Evolutionary conservation across 2,888 invertebrate species (phyloP).

Genomic region (Lordiphosa andalusiaca): DNA sequence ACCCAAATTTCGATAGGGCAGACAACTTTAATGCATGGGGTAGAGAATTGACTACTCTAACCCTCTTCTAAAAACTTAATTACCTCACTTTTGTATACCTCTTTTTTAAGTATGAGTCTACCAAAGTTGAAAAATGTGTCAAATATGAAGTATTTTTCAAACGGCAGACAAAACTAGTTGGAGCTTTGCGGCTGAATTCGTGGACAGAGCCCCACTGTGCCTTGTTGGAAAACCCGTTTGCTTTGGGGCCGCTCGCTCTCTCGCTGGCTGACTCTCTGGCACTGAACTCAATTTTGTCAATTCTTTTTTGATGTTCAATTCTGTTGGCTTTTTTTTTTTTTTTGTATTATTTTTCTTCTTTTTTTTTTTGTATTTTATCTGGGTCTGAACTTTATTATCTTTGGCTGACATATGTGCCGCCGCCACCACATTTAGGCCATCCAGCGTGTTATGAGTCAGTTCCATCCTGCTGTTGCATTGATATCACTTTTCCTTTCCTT

Average conservation of each 20-base stretch:
- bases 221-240: constrained; percentile 35
- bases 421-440: constrained; percentile 2
- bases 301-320: constrained; percentile 59
- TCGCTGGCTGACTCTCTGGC: constrained; percentile 23
- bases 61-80: too few species aligned
- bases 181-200: too few species aligned
- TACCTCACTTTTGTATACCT: too few species aligned
- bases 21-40: too few species aligned
- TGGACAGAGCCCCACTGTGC: too few species aligned
- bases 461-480: constrained; percentile 6
- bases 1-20: too few species aligned
- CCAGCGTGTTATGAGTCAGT: constrained; percentile 6
- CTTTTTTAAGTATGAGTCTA: too few species aligned
- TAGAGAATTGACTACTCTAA: too few species aligned
- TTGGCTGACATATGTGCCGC: constrained; percentile 27
- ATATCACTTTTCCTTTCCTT: constrained; percentile 5
- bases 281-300: constrained; percentile 68
- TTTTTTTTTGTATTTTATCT: constrained; percentile 44
- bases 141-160: too few species aligned
- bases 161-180: too few species aligned
- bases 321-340: constrained; percentile 46
- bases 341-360: constrained; percentile 31
- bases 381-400: constrained; percentile 57
- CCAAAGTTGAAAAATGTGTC: too few species aligned
- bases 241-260: constrained; percentile 20